Evolutionary conservation across 2,113 vertebrate species (phyloP).

Genomic region (Centropus bengalensis): DNA sequence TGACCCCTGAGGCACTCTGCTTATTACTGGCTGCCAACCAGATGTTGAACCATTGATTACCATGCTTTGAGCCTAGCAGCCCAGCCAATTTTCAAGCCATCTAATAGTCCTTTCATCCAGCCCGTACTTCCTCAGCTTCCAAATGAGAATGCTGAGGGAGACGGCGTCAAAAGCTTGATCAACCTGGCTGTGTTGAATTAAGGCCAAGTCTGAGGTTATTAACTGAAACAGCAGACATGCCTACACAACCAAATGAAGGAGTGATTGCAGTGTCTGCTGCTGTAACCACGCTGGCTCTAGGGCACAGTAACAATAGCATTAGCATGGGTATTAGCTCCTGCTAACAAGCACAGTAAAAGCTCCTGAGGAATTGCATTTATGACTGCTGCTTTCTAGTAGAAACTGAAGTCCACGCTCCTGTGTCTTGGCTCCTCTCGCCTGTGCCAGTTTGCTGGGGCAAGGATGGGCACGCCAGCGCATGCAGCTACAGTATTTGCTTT

Average conservation of each 20-base stretch:
- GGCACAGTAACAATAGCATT: slow-evolving; percentile 24
- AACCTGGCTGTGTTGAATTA: slow-evolving; percentile 10
- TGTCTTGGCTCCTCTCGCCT: background rate
- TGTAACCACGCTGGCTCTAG: slow-evolving; percentile 34
- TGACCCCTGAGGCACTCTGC: slow-evolving; percentile 54
- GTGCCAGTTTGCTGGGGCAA: background rate
- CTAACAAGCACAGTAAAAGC: slow-evolving; percentile 27
- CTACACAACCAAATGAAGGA: background rate
- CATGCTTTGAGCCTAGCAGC: background rate
- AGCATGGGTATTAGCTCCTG: background rate
- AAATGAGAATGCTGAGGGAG: slow-evolving; percentile 14
- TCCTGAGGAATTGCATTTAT: background rate
- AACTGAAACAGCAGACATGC: slow-evolving; percentile 5
- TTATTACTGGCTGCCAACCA: slow-evolving; percentile 44
- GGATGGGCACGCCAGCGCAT: background rate
- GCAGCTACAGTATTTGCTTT: background rate
- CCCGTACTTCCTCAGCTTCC: background rate
- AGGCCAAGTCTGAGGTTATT: slow-evolving; percentile 3
- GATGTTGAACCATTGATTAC: slow-evolving; percentile 51
- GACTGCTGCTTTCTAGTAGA: background rate
- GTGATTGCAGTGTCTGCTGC: slow-evolving; percentile 11
- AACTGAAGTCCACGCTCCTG: background rate
- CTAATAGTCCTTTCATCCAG: background rate
- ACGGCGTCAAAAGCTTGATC: background rate
- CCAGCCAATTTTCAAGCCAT: slow-evolving; percentile 18